These are phyloP conservation scores for Phanerotoma sp. DNA, from an alignment of 2,888 invertebrate genomes.

Conservation along the genomic window DNA sequence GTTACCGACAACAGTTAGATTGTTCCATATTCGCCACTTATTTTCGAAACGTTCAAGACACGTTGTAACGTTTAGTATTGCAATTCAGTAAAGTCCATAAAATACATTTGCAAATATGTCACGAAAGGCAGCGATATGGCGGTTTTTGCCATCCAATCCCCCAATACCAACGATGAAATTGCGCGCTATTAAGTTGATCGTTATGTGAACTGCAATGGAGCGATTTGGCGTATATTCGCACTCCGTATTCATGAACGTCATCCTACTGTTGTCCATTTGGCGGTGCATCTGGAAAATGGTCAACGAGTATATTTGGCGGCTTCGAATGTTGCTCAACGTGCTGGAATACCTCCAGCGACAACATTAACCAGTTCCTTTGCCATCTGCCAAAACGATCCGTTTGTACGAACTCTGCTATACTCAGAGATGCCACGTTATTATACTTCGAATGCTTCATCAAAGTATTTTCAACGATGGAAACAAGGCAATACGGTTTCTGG, in stretches of 20 bases:
- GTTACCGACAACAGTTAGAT: slow-evolving; percentile 33
- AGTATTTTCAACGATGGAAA: slow-evolving; percentile 22
- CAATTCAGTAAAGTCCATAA: background rate
- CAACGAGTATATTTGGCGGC: slow-evolving; percentile 38
- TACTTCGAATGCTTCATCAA: slow-evolving; percentile 21
- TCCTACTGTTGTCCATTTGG: slow-evolving; percentile 37
- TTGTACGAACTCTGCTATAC: slow-evolving; percentile 27
- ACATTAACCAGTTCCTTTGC: slow-evolving; percentile 24
- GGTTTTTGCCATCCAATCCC: too few relatives aligned
- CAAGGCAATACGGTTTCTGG: slow-evolving; percentile 17
- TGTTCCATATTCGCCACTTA: slow-evolving; percentile 36
- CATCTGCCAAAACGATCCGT: slow-evolving; percentile 22
- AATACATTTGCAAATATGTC: background rate
- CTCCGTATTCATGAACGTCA: slow-evolving; percentile 40
- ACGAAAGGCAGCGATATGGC: background rate
- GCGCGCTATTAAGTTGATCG: slow-evolving; percentile 18
- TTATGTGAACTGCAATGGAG: slow-evolving; percentile 34
- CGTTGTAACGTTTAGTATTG: slow-evolving; percentile 47
- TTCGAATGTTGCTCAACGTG: slow-evolving; percentile 38
- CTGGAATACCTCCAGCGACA: slow-evolving; percentile 17
- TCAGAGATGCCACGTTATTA: slow-evolving; percentile 20
- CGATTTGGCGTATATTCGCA: slow-evolving; percentile 4
- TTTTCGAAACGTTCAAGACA: slow-evolving; percentile 36
- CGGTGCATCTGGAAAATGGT: slow-evolving; percentile 40
- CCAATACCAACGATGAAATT: background rate